These are phyloP conservation scores for Progne subis DNA, from an alignment of 2,113 vertebrate genomes.

Conservation along the genomic window DNA sequence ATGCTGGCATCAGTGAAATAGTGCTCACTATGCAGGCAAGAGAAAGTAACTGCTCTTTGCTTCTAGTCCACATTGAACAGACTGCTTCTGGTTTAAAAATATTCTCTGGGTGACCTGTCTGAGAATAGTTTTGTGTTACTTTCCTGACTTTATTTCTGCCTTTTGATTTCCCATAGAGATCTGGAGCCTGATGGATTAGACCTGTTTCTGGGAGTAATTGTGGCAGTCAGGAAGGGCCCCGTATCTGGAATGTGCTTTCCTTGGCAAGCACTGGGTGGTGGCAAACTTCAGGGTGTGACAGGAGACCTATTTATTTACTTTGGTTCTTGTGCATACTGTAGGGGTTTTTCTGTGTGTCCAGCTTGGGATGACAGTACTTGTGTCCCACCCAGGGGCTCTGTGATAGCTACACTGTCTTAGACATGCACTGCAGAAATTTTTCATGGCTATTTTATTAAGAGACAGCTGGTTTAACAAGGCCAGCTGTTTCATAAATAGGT, in stretches of 20 bases:
- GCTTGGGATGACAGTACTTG: not conserved
- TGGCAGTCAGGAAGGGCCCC: not conserved
- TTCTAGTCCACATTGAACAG: not conserved
- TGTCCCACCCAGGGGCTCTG: not conserved
- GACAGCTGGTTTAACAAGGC: not conserved
- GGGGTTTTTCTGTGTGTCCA: not conserved
- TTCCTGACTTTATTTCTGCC: constrained; percentile 29
- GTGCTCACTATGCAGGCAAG: not conserved
- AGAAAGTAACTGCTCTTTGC: not conserved
- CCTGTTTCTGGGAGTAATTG: constrained; percentile 42
- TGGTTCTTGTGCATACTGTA: not conserved
- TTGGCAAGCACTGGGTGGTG: constrained; percentile 8
- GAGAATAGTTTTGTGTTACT: constrained; percentile 13
- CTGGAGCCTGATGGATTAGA: constrained; percentile 15
- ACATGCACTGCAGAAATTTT: not conserved
- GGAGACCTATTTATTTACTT: constrained; percentile 26
- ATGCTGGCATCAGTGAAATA: not conserved
- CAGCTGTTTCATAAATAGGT: not conserved
- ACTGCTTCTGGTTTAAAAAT: constrained; percentile 6
- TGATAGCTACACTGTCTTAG: not conserved
- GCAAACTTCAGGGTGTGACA: constrained; percentile 34
- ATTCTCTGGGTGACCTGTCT: constrained; percentile 8
- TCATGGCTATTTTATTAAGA: not conserved
- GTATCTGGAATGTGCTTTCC: constrained; percentile 31
- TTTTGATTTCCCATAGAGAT: constrained; percentile 38